Percentiles rank a stretch among this genome's conserved stretches.
phyloP scores from a whole-genome alignment of 1,140 invertebrate genomes.

The Dryas iulia region DNA sequence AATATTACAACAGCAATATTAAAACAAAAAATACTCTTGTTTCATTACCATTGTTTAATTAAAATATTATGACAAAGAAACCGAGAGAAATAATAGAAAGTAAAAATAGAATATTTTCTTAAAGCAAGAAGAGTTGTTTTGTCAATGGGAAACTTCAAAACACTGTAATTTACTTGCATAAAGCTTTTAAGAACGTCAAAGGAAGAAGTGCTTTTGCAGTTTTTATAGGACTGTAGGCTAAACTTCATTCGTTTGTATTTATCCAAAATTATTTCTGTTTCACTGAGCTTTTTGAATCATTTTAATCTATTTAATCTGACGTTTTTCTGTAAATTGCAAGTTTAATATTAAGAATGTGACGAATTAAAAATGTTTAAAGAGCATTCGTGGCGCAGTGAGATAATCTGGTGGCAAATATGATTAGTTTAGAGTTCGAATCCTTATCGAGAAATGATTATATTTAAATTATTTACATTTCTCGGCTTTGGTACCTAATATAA shows the following conservation, averaged over 20 bases:
- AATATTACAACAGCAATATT: too few species aligned
- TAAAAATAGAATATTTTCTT: not conserved
- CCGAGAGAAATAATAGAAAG: not conserved
- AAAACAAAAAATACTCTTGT: too few species aligned
- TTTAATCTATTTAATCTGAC: not conserved
- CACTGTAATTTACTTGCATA: slow-evolving; percentile 1
- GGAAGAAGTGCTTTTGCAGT: not conserved
- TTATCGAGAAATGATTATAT: too few species aligned
- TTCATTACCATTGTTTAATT: not conserved
- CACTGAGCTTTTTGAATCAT: not conserved
- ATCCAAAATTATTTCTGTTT: slow-evolving; percentile 1
- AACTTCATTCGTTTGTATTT: not conserved
- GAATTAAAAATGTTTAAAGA: too few species aligned
- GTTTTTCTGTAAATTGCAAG: not conserved
- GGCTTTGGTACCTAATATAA: too few species aligned
- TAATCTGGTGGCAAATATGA: too few species aligned
- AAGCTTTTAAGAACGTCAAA: slow-evolving; percentile 1
- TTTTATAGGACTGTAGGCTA: not conserved
- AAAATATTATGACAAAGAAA: not conserved
- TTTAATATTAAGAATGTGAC: not conserved
- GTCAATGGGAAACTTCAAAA: not conserved
- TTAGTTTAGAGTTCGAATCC: too few species aligned
- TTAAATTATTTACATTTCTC: too few species aligned
- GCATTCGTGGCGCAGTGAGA: too few species aligned
- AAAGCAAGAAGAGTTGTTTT: not conserved